These are phyloP conservation scores for Pristionchus arcanus DNA, from an alignment of 2,888 invertebrate species.

Conservation along the genomic window DNA sequence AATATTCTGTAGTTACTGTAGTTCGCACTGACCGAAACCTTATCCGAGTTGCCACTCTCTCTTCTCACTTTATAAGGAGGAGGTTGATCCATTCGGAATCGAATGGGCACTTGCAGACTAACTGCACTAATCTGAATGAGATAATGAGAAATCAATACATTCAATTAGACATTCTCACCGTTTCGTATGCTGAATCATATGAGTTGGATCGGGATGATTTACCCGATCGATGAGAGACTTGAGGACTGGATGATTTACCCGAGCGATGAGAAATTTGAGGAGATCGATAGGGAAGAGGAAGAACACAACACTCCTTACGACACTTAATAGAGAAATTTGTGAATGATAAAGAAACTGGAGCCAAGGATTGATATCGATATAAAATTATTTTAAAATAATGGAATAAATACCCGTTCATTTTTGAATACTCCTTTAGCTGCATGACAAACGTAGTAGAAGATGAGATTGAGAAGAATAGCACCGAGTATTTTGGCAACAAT, in stretches of 20 bases:
- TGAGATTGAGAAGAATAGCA: conserved; percentile 4
- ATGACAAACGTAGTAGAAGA: conserved; percentile 34
- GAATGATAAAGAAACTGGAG: not conserved
- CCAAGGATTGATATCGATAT: not conserved
- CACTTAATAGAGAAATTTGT: not conserved
- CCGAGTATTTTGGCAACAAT: not conserved
- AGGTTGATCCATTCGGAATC: conserved; percentile 33
- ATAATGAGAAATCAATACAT: too few species aligned
- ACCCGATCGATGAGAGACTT: conserved; percentile 11
- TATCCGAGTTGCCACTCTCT: conserved; percentile 11
- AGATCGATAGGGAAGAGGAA: conserved; percentile 42
- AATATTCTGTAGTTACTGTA: not conserved
- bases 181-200: conserved; percentile 11
- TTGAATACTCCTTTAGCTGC: conserved; percentile 23
- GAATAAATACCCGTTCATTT: not conserved
- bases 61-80: conserved; percentile 23
- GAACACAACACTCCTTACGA: conserved; percentile 37
- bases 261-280: conserved; percentile 32
- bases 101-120: conserved; percentile 31
- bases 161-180: not conserved
- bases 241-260: not conserved
- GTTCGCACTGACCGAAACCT: not conserved
- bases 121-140: conserved; percentile 7
- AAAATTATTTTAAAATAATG: not conserved
- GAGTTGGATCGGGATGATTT: conserved; percentile 16